phyloP scores from a whole-genome alignment of 1,140 invertebrate species.

The Calliopsis andreniformis region DNA sequence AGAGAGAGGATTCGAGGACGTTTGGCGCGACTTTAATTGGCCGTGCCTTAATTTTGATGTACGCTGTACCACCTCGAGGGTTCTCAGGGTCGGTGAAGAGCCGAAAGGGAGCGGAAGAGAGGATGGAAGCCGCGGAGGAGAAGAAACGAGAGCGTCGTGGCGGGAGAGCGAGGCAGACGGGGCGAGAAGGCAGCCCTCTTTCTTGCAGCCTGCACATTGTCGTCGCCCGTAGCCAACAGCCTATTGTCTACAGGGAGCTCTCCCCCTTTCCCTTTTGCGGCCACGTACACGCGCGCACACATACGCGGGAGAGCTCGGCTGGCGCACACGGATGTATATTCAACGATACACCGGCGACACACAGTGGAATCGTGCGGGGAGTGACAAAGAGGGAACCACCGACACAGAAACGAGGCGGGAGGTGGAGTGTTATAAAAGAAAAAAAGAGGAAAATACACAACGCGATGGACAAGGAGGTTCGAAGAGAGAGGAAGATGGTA shows the following conservation, averaged over 20 bases:
- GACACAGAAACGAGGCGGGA: constrained; percentile 19
- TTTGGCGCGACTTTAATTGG: constrained; percentile 75
- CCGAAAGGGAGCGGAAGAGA: constrained; percentile 41
- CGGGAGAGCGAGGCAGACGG: constrained; percentile 40
- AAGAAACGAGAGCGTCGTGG: constrained; percentile 51
- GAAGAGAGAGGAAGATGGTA: not conserved
- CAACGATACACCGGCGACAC: constrained; percentile 59
- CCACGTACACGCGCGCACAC: constrained; percentile 26
- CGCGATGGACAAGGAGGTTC: constrained; percentile 24
- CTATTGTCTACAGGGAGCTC: constrained; percentile 73
- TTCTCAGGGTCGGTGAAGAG: constrained; percentile 63
- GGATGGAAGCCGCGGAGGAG: constrained; percentile 36
- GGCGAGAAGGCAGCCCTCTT: constrained; percentile 44
- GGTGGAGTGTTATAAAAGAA: constrained; percentile 48
- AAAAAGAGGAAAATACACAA: constrained; percentile 49
- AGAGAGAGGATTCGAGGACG: constrained; percentile 1
- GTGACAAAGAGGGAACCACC: constrained; percentile 38
- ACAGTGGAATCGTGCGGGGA: constrained; percentile 3
- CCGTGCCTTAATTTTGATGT: constrained; percentile 77
- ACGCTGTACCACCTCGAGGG: constrained; percentile 69
- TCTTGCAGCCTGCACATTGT: constrained; percentile 68
- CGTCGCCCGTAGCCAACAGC: constrained; percentile 75
- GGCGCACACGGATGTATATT: not conserved
- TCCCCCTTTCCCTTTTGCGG: constrained; percentile 65
- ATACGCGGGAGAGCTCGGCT: not conserved